Percentiles rank a stretch among this genome's conserved stretches.
phyloP scores from a whole-genome alignment of 2,113 vertebrate species.

The Anolis sagrei region DNA sequence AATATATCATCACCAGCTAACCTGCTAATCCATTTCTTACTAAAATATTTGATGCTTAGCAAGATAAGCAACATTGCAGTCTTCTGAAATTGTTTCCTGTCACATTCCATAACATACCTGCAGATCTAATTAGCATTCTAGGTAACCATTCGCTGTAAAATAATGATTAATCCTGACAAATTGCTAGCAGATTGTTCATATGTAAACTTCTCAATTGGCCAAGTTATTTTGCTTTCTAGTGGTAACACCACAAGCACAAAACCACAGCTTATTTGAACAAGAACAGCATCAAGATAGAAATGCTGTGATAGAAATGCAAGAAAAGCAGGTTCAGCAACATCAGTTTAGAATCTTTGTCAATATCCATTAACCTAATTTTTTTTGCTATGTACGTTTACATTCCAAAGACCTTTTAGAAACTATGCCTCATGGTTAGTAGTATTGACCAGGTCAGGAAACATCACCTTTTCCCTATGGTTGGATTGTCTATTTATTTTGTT shows the following conservation, averaged over 20 bases:
- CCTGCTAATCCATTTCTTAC: background rate
- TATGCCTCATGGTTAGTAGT: too few relatives aligned
- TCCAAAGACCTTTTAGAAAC: background rate
- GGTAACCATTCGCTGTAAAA: background rate
- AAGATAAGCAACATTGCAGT: background rate
- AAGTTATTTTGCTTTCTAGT: background rate
- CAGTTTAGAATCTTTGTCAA: background rate
- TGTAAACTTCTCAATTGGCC: background rate
- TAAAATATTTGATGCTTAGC: background rate
- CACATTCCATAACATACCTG: background rate
- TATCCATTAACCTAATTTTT: background rate
- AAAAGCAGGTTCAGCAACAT: background rate
- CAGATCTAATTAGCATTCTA: background rate
- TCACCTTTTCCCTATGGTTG: too few relatives aligned
- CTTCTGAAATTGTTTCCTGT: background rate
- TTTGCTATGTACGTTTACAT: background rate
- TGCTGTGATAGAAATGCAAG: background rate
- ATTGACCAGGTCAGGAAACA: too few relatives aligned
- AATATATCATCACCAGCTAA: background rate
- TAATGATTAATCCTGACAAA: background rate
- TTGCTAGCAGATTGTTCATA: background rate
- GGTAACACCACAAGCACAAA: background rate
- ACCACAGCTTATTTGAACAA: background rate
- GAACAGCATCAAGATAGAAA: background rate
- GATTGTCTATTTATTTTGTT: too few relatives aligned